phyloP scores from a whole-genome alignment of 1,140 invertebrate species.

The Pseudomyrmex sp. region DNA sequence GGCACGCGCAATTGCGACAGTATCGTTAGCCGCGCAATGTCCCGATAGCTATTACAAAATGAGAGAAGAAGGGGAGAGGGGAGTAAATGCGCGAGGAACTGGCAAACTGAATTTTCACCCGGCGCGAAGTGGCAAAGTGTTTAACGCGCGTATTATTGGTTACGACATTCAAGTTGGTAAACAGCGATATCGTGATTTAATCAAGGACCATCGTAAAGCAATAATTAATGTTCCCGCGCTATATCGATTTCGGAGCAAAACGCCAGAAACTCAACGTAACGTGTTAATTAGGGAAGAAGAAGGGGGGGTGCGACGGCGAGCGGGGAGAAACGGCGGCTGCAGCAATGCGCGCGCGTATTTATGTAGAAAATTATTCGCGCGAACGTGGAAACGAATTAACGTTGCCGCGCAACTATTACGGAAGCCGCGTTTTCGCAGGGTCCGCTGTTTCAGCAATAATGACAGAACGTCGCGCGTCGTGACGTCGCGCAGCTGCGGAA shows the following conservation, averaged over 20 bases:
- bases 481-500: not conserved
- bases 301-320: not conserved
- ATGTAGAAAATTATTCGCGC: slow-evolving; percentile 62
- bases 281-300: slow-evolving; percentile 54
- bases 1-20: slow-evolving; percentile 39
- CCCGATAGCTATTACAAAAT: slow-evolving; percentile 42
- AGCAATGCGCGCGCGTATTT: slow-evolving; percentile 54
- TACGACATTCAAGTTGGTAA: slow-evolving; percentile 42
- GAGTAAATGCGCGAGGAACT: slow-evolving; percentile 19
- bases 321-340: not conserved
- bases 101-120: slow-evolving; percentile 46
- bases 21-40: slow-evolving; percentile 44
- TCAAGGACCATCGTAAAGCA: slow-evolving; percentile 58
- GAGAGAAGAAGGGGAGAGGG: not conserved
- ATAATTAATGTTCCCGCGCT: slow-evolving; percentile 60
- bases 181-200: slow-evolving; percentile 59
- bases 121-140: slow-evolving; percentile 29
- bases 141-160: slow-evolving; percentile 27
- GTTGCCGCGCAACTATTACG: slow-evolving; percentile 55
- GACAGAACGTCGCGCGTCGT: not conserved
- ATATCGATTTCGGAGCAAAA: slow-evolving; percentile 58
- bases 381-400: slow-evolving; percentile 45
- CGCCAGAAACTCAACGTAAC: slow-evolving; percentile 52
- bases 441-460: slow-evolving; percentile 49
- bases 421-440: slow-evolving; percentile 34